A percentile compares a stretch with the other conserved stretches of the same genome.
phyloP scores from a whole-genome alignment of 1,140 invertebrate species.

The Brachionus plicatilis region DNA sequence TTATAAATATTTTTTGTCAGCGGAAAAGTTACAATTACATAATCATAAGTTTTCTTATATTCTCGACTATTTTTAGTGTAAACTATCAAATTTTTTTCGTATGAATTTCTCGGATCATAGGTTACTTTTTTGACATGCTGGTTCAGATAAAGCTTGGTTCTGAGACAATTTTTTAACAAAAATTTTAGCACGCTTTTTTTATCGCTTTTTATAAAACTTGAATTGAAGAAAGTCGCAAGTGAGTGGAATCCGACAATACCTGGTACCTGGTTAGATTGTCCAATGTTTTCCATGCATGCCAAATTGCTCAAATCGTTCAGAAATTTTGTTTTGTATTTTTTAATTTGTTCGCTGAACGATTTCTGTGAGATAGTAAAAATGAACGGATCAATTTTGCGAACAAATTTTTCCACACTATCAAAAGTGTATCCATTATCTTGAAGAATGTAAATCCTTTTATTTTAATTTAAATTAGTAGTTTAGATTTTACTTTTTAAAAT shows the following conservation, averaged over 20 bases:
- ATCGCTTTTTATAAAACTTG: neutral
- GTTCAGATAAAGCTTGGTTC: neutral
- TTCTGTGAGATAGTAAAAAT: slow-evolving; percentile 18
- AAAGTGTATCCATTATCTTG: slow-evolving; percentile 34
- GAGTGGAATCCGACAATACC: neutral
- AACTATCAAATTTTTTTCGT: neutral
- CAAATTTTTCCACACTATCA: slow-evolving; percentile 23
- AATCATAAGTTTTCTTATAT: slow-evolving; percentile 14
- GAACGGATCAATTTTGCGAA: neutral
- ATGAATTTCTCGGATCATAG: neutral
- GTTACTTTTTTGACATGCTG: neutral
- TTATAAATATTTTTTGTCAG: slow-evolving; percentile 25
- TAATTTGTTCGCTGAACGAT: neutral
- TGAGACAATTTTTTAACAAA: neutral
- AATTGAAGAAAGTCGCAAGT: neutral
- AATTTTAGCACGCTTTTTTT: neutral
- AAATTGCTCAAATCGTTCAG: neutral
- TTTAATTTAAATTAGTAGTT: neutral
- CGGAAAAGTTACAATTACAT: slow-evolving; percentile 19
- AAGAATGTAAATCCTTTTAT: neutral
- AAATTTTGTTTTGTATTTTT: neutral
- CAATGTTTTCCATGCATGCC: neutral
- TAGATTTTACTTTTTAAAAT: neutral
- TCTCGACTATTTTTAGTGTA: neutral
- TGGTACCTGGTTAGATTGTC: slow-evolving; percentile 3